phyloP scores from a whole-genome alignment of 2,797 vertebrate species.

The Gobionotothen gibberifrons region DNA sequence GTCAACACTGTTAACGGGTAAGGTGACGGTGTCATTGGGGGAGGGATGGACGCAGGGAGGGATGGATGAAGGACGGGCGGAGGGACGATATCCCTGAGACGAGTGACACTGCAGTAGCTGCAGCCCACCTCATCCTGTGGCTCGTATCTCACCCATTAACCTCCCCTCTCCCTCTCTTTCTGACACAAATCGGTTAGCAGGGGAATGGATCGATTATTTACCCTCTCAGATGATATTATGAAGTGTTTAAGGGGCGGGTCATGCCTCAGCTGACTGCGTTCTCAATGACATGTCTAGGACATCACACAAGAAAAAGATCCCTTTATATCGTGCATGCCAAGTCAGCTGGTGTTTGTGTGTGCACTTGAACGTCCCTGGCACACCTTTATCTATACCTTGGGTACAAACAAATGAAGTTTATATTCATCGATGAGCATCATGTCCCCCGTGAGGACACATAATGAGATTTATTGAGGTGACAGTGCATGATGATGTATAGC shows the following conservation, averaged over 20 bases:
- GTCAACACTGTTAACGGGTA: slow-evolving; percentile 71
- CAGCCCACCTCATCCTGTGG: slow-evolving; percentile 34
- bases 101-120: slow-evolving; percentile 64
- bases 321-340: slow-evolving; percentile 3
- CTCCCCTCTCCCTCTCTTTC: slow-evolving; percentile 39
- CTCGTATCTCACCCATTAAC: slow-evolving; percentile 42
- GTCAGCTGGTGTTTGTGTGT: slow-evolving; percentile 41
- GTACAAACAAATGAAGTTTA: slow-evolving; percentile 12
- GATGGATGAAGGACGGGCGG: slow-evolving; percentile 57
- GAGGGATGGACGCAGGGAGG: slow-evolving; percentile 13
- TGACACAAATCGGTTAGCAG: slow-evolving; percentile 61
- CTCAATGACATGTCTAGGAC: slow-evolving; percentile 55
- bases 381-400: slow-evolving; percentile 6
- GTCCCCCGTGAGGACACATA: slow-evolving; percentile 28
- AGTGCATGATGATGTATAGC: slow-evolving; percentile 34
- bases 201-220: slow-evolving; percentile 60
- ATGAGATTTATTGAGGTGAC: slow-evolving; percentile 29
- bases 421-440: slow-evolving; percentile 28
- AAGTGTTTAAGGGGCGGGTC: slow-evolving; percentile 55
- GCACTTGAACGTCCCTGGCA: neutral
- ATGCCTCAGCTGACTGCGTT: slow-evolving; percentile 31
- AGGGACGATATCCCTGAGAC: slow-evolving; percentile 50
- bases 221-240: slow-evolving; percentile 41
- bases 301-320: slow-evolving; percentile 34
- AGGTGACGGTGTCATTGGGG: slow-evolving; percentile 70